These are phyloP conservation scores for Himalopsyche anomala DNA, from an alignment of 2,888 invertebrate species.

Conservation along the genomic window DNA sequence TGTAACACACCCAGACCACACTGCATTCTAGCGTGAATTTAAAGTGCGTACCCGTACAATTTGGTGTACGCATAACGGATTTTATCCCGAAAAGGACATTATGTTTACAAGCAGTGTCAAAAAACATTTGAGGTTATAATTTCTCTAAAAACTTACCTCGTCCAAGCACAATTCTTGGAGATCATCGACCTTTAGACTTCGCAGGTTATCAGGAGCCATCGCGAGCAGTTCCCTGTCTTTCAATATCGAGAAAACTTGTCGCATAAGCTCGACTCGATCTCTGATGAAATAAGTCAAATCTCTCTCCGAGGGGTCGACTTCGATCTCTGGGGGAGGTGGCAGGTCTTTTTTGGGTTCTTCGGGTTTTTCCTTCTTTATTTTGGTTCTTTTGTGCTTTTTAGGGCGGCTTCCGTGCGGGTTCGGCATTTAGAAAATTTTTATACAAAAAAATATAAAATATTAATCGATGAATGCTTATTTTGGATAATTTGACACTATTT, in stretches of 20 bases:
- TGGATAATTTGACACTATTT: background rate
- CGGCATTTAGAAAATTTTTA: background rate
- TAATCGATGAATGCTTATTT: background rate
- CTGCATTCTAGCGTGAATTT: too few relatives aligned
- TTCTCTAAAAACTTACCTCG: slow-evolving; percentile 71
- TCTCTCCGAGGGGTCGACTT: slow-evolving; percentile 68
- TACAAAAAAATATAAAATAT: background rate
- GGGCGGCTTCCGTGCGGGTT: slow-evolving; percentile 37
- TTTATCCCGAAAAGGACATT: too few relatives aligned
- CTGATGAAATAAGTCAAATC: slow-evolving; percentile 78
- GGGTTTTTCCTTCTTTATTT: slow-evolving; percentile 71
- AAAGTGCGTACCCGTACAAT: too few relatives aligned
- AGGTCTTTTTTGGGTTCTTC: slow-evolving; percentile 64
- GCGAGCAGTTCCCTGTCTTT: slow-evolving; percentile 77
- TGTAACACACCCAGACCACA: too few relatives aligned
- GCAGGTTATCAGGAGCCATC: slow-evolving; percentile 77
- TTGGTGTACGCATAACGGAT: background rate
- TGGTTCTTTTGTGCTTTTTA: slow-evolving; percentile 68
- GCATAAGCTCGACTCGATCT: slow-evolving; percentile 78
- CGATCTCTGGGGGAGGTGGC: slow-evolving; percentile 8
- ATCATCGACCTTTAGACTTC: slow-evolving; percentile 74
- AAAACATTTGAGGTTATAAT: slow-evolving; percentile 8
- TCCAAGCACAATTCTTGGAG: slow-evolving; percentile 79
- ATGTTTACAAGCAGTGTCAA: too few relatives aligned
- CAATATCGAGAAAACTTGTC: slow-evolving; percentile 78